These are phyloP conservation scores for Chaetodon auriga DNA, from an alignment of 2,113 vertebrate species.

Conservation along the genomic window DNA sequence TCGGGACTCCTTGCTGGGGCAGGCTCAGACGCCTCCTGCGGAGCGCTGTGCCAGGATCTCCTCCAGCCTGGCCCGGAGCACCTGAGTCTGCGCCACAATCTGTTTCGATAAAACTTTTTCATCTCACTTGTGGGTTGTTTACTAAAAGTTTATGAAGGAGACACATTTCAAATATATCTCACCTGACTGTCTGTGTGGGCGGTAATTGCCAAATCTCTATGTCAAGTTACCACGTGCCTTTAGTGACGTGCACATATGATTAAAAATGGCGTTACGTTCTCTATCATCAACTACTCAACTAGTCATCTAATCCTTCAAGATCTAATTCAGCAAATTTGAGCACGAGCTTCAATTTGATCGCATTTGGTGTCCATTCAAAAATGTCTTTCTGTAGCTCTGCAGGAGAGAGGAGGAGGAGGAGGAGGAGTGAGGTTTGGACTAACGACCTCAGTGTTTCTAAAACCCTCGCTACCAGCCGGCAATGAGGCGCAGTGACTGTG, in stretches of 20 bases:
- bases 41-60: background rate
- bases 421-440: background rate
- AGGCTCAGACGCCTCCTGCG: background rate
- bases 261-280: background rate
- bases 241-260: background rate
- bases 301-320: background rate
- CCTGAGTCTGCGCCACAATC: background rate
- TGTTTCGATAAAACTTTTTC: background rate
- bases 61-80: background rate
- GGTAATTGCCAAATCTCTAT: background rate
- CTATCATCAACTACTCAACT: background rate
- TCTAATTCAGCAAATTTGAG: background rate
- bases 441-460: background rate
- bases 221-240: background rate
- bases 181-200: background rate
- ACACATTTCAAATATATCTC: background rate
- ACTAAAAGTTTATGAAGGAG: background rate
- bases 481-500: background rate
- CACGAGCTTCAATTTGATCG: background rate
- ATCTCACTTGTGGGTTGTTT: background rate
- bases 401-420: too few relatives aligned
- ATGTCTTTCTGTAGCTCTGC: background rate
- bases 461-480: too few relatives aligned
- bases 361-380: background rate
- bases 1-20: slow-evolving; percentile 1